These are phyloP conservation scores for Trialeurodes vaporariorum DNA, from an alignment of 1,140 invertebrate species.

Conservation along the genomic window DNA sequence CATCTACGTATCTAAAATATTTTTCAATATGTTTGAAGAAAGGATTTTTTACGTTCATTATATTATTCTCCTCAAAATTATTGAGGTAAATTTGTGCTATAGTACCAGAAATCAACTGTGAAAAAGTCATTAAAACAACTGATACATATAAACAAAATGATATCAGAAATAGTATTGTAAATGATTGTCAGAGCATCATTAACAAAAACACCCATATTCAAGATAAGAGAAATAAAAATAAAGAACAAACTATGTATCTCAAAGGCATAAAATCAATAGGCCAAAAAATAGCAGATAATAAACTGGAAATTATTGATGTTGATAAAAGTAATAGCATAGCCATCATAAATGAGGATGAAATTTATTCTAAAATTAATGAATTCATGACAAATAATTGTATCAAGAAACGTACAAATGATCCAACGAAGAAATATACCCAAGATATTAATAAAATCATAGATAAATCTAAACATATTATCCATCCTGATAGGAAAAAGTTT, in stretches of 20 bases:
- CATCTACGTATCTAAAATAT: not conserved
- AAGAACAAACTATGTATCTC: not conserved
- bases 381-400: not conserved
- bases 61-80: not conserved
- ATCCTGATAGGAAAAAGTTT: not conserved
- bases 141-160: not conserved
- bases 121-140: not conserved
- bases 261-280: not conserved
- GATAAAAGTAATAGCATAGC: not conserved
- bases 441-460: not conserved
- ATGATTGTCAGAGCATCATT: not conserved
- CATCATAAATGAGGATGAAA: not conserved
- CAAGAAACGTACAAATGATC: not conserved
- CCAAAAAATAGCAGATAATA: not conserved
- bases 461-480: not conserved
- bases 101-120: not conserved
- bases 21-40: not conserved
- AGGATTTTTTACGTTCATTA: not conserved
- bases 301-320: not conserved
- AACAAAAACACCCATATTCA: not conserved
- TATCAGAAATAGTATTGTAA: not conserved
- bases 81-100: not conserved
- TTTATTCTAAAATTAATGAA: not conserved
- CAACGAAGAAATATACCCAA: not conserved
- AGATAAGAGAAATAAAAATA: not conserved